Conservation (phyloP, 2,113 vertebrate genomes). For the Dinomys branickii region DNA sequence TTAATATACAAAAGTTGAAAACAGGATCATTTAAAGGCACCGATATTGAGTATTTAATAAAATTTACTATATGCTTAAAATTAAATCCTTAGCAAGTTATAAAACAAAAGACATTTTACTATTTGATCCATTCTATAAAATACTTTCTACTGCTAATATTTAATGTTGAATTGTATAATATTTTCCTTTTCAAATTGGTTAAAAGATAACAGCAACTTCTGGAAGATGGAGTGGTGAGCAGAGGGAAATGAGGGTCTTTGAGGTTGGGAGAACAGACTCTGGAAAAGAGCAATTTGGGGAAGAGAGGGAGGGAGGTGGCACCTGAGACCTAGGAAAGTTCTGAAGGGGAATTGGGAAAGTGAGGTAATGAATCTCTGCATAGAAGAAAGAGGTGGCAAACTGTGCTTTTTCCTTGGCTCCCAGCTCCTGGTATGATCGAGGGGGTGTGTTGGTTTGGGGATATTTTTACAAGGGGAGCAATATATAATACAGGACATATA, state of each 20-base stretch:
- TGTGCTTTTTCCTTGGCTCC: background rate
- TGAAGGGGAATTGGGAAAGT: background rate
- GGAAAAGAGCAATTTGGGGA: background rate
- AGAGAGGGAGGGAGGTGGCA: background rate
- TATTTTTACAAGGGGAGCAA: no score
- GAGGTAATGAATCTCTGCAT: background rate
- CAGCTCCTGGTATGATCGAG: background rate
- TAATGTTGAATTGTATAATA: background rate
- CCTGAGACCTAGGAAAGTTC: background rate
- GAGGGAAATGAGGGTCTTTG: background rate
- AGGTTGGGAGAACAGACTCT: background rate
- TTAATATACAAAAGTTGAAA: background rate
- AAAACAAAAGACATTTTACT: background rate
- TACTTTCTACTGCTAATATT: background rate
- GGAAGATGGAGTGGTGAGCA: background rate
- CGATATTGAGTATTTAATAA: background rate
- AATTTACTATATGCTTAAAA: background rate
- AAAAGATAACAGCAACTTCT: background rate
- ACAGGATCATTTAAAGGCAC: background rate
- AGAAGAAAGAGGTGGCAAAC: background rate
- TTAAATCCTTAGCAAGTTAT: background rate
- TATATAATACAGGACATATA: no score
- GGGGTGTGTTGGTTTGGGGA: no score
- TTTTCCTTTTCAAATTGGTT: background rate
- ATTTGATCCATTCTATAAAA: background rate